Conservation (phyloP, 2,113 vertebrate species). For the Choloepus hoffmanni region DNA sequence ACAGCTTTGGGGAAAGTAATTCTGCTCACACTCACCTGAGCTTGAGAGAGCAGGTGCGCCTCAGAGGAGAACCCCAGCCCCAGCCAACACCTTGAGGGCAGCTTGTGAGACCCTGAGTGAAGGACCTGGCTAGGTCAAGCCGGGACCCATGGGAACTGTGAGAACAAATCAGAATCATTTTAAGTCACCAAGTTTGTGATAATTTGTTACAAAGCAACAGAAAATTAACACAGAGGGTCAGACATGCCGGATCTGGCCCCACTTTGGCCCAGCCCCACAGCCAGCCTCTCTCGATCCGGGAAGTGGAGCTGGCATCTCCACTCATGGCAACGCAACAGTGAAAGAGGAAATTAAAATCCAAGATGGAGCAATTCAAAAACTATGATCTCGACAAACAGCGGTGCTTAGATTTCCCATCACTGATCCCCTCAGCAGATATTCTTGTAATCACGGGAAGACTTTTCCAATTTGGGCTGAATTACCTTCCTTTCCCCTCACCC, state of each 20-base stretch:
- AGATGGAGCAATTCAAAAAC: constrained; percentile 63
- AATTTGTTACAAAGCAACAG: neutral
- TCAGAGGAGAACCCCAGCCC: neutral
- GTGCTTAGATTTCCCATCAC: constrained; percentile 73
- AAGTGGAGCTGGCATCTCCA: neutral
- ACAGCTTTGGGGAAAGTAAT: neutral
- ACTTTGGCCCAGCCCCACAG: rapidly evolving
- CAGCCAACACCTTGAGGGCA: neutral
- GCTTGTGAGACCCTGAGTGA: neutral
- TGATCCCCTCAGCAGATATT: constrained; percentile 54
- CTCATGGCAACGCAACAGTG: neutral
- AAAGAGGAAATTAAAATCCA: constrained; percentile 79
- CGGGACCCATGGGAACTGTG: rapidly evolving
- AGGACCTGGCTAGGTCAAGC: neutral
- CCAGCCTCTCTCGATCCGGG: neutral
- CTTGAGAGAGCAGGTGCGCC: neutral
- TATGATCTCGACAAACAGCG: constrained; percentile 73
- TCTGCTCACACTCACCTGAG: too few relatives aligned
- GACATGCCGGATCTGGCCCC: rapidly evolving
- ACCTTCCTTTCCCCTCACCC: neutral
- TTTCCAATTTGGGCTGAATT: constrained; percentile 72
- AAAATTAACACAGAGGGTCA: neutral
- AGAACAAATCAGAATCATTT: neutral
- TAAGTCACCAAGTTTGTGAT: neutral
- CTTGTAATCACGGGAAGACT: constrained; percentile 74